phyloP scores from a whole-genome alignment of 2,888 invertebrate species.

The Pollenia labialis region DNA sequence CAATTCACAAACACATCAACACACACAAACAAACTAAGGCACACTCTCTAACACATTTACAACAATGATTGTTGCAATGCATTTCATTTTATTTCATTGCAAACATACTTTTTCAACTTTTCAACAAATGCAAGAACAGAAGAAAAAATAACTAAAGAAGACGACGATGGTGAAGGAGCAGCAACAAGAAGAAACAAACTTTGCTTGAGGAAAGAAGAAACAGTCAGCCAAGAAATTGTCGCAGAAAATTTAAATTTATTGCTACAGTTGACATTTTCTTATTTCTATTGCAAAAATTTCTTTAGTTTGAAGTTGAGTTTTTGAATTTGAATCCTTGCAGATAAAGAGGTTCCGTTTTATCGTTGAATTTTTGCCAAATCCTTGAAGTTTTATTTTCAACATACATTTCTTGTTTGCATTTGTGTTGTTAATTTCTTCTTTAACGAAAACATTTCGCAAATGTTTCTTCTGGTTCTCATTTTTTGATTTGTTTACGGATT shows the following conservation, averaged over 20 bases:
- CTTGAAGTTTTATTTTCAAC: constrained; percentile 67
- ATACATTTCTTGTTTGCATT: constrained; percentile 19
- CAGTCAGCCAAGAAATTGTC: constrained; percentile 80
- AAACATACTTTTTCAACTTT: constrained; percentile 38
- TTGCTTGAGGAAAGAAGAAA: constrained; percentile 75
- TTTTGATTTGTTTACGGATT: constrained; percentile 66
- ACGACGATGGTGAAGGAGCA: constrained; percentile 74
- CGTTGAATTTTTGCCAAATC: constrained; percentile 75
- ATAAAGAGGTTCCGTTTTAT: constrained; percentile 73
- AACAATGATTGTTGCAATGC: constrained; percentile 59
- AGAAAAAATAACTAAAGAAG: constrained; percentile 9
- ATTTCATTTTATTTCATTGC: constrained; percentile 50
- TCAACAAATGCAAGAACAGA: constrained; percentile 27
- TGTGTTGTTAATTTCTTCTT: constrained; percentile 37
- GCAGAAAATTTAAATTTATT: constrained; percentile 72
- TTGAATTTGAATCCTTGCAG: constrained; percentile 72
- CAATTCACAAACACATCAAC: constrained; percentile 53
- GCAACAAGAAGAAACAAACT: constrained; percentile 72
- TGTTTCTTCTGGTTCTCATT: constrained; percentile 48
- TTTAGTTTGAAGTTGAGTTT: constrained; percentile 63
- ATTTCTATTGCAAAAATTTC: constrained; percentile 60
- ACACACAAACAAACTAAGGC: constrained; percentile 6
- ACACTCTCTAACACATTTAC: constrained; percentile 5
- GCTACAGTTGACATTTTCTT: constrained; percentile 71
- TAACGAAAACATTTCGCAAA: constrained; percentile 52